Conservation (phyloP, 2,888 invertebrate species). For the Chorisops tibialis region DNA sequence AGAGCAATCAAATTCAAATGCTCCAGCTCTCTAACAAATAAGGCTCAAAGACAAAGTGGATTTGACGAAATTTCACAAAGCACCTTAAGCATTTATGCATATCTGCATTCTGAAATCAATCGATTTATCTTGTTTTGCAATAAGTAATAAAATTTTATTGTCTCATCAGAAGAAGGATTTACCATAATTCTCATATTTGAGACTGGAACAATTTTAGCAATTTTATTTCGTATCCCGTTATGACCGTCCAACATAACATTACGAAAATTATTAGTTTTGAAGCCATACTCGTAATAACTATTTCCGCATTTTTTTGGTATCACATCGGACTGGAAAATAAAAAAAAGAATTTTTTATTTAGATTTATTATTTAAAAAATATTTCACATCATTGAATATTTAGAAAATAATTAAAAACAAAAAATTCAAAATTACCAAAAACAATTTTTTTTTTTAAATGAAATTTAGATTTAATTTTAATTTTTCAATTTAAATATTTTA, state of each 20-base stretch:
- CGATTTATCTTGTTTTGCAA: too few species aligned
- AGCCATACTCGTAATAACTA: constrained; percentile 1
- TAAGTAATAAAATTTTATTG: neutral
- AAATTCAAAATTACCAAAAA: too few species aligned
- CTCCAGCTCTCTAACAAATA: too few species aligned
- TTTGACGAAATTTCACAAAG: constrained; percentile 14
- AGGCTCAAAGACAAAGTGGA: too few species aligned
- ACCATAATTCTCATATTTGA: constrained; percentile 21
- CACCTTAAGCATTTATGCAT: too few species aligned
- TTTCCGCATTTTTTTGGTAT: neutral
- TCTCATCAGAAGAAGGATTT: neutral
- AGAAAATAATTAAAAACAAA: too few species aligned
- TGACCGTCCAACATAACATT: constrained; percentile 25
- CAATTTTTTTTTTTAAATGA: too few species aligned
- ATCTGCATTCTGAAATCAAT: too few species aligned
- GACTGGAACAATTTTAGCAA: constrained; percentile 9
- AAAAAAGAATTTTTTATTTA: neutral
- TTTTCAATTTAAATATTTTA: too few species aligned
- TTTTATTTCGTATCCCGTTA: constrained; percentile 29
- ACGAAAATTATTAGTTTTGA: neutral
- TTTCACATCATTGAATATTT: too few species aligned
- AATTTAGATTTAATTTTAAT: neutral
- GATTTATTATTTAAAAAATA: too few species aligned
- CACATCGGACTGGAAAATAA: neutral
- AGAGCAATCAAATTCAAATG: too few species aligned